phyloP scores from a whole-genome alignment of 1,140 invertebrate species.

The Pseudomyrmex gracilis region DNA sequence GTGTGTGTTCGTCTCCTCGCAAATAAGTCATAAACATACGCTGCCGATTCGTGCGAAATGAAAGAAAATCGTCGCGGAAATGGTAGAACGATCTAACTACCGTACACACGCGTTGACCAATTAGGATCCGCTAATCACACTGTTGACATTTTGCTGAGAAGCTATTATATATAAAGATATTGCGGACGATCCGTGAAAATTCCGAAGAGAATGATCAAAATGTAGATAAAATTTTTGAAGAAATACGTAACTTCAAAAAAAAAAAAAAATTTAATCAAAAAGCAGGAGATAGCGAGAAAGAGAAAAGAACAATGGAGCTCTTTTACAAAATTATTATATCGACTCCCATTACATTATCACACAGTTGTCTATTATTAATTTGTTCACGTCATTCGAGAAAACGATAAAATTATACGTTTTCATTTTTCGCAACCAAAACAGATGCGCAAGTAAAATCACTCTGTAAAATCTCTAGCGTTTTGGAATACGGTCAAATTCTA shows the following conservation, averaged over 20 bases:
- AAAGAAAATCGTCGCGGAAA: slow-evolving; percentile 28
- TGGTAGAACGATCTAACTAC: slow-evolving; percentile 19
- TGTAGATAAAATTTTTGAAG: neutral
- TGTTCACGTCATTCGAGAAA: slow-evolving; percentile 14
- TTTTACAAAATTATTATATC: slow-evolving; percentile 29
- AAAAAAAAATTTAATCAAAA: slow-evolving; percentile 20
- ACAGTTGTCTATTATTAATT: slow-evolving; percentile 36
- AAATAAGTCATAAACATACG: slow-evolving; percentile 32
- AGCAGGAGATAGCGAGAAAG: neutral
- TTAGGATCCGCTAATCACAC: slow-evolving; percentile 6
- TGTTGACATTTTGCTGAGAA: neutral
- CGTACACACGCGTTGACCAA: neutral
- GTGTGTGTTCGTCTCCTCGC: neutral
- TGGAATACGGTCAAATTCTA: neutral
- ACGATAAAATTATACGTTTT: slow-evolving; percentile 22
- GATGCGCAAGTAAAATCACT: neutral
- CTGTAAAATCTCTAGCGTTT: neutral
- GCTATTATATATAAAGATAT: neutral
- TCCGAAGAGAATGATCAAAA: slow-evolving; percentile 11
- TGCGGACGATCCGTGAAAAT: neutral
- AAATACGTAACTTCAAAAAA: neutral
- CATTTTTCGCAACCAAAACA: slow-evolving; percentile 22
- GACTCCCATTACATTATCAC: slow-evolving; percentile 19
- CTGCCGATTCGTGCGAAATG: neutral
- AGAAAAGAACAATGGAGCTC: slow-evolving; percentile 26